Conservation (phyloP, 2,113 vertebrate genomes). For the Oophaga pumilio region DNA sequence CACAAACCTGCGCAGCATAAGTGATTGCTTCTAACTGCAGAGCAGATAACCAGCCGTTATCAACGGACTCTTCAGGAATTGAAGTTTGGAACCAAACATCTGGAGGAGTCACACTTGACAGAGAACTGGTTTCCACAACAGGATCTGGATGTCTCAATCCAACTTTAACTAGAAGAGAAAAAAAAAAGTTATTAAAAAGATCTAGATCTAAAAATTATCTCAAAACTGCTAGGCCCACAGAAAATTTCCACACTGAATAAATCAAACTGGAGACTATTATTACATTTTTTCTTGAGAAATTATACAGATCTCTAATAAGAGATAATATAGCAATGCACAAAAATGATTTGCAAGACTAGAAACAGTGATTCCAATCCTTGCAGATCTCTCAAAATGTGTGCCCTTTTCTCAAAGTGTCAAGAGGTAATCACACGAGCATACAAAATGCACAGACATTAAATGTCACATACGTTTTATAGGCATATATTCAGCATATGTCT, state of each 20-base stretch:
- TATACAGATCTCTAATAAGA: too few relatives aligned
- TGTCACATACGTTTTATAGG: conserved; percentile 89
- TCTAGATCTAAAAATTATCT: neutral
- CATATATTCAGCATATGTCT: conserved; percentile 98
- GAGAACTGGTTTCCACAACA: conserved; percentile 95
- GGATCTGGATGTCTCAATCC: conserved; percentile 94
- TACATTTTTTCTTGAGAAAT: too few relatives aligned
- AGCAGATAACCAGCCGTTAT: conserved; percentile 92
- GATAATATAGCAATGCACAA: too few relatives aligned
- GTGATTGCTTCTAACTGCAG: conserved; percentile 96
- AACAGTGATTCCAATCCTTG: too few relatives aligned
- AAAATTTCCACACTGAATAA: too few relatives aligned
- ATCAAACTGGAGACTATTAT: too few relatives aligned
- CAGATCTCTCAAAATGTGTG: too few relatives aligned
- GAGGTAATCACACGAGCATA: too few relatives aligned
- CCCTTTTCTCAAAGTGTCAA: too few relatives aligned
- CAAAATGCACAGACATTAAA: neutral
- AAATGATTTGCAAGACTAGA: too few relatives aligned
- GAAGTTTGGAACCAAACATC: conserved; percentile 95
- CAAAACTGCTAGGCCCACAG: too few relatives aligned
- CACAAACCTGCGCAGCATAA: conserved; percentile 89
- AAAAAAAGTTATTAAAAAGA: neutral
- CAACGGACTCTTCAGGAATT: conserved; percentile 93
- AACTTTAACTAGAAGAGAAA: conserved; percentile 80
- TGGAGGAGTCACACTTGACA: conserved; percentile 94